Percentiles rank a stretch among this genome's conserved stretches.
phyloP scores from a whole-genome alignment of 2,113 vertebrate genomes.

The Alexandromys fortis region DNA sequence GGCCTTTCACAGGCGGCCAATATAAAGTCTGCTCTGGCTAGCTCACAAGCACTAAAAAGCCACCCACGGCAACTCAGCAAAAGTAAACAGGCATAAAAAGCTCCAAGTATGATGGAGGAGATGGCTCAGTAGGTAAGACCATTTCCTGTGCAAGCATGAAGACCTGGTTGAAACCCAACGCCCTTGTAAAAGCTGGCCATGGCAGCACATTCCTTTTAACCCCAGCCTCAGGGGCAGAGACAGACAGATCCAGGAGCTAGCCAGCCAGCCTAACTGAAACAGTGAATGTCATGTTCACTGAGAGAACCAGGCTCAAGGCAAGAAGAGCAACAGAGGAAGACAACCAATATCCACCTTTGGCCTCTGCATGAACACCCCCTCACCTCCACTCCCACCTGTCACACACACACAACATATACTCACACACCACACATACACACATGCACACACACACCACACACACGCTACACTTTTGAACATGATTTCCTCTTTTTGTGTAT shows the following conservation, averaged over 20 bases:
- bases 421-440: background rate
- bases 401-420: background rate
- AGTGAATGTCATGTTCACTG: background rate
- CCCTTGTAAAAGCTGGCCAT: background rate
- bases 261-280: background rate
- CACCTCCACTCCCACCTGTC: too few species aligned
- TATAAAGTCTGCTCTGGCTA: background rate
- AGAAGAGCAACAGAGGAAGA: background rate
- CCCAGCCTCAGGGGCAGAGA: background rate
- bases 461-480: background rate
- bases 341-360: background rate
- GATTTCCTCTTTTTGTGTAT: background rate
- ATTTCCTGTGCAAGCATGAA: background rate
- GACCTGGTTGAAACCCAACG: background rate
- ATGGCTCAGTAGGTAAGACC: background rate
- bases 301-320: background rate
- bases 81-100: conserved; percentile 3
- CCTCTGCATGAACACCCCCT: background rate
- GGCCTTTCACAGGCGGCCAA: background rate
- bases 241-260: background rate
- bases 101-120: background rate
- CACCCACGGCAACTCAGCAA: background rate
- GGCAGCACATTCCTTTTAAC: background rate
- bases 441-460: background rate
- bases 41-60: background rate